phyloP scores from a whole-genome alignment of 1,140 invertebrate genomes.

The Laupala kohalensis region DNA sequence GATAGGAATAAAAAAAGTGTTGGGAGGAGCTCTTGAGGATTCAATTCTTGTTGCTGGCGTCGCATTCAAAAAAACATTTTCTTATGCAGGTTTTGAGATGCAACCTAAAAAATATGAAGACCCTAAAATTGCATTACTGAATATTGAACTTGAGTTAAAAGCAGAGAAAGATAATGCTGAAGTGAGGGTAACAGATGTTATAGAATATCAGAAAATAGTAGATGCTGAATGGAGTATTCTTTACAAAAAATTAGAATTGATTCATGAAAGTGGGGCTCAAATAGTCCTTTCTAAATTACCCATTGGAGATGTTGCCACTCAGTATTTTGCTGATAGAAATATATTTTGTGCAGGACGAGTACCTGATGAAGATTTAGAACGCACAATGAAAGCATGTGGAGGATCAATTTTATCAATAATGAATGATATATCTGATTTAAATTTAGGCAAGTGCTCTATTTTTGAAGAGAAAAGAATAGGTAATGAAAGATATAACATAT shows the following conservation, averaged over 20 bases:
- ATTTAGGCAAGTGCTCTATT: slow-evolving; percentile 69
- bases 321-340: slow-evolving; percentile 97
- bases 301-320: slow-evolving; percentile 98
- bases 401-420: slow-evolving; percentile 87
- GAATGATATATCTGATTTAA: slow-evolving; percentile 61
- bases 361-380: slow-evolving; percentile 85
- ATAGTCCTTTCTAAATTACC: slow-evolving; percentile 95
- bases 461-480: slow-evolving; percentile 96
- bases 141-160: slow-evolving; percentile 96
- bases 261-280: slow-evolving; percentile 86
- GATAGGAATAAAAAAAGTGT: slow-evolving; percentile 98
- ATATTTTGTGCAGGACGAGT: slow-evolving; percentile 99
- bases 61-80: slow-evolving; percentile 99
- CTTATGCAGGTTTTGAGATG: slow-evolving; percentile 99
- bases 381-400: slow-evolving; percentile 96
- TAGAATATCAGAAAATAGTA: slow-evolving; percentile 93
- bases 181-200: slow-evolving; percentile 82
- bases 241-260: slow-evolving; percentile 92
- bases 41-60: slow-evolving; percentile 86
- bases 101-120: slow-evolving; percentile 87
- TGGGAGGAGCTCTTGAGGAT: slow-evolving; percentile 86
- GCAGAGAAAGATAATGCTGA: slow-evolving; percentile 98
- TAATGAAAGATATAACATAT: slow-evolving; percentile 70
- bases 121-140: slow-evolving; percentile 92
- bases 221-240: slow-evolving; percentile 99